Base-by-base conservation (phyloP, 1,140 invertebrate genomes). In the Ceratina japonica region DNA sequence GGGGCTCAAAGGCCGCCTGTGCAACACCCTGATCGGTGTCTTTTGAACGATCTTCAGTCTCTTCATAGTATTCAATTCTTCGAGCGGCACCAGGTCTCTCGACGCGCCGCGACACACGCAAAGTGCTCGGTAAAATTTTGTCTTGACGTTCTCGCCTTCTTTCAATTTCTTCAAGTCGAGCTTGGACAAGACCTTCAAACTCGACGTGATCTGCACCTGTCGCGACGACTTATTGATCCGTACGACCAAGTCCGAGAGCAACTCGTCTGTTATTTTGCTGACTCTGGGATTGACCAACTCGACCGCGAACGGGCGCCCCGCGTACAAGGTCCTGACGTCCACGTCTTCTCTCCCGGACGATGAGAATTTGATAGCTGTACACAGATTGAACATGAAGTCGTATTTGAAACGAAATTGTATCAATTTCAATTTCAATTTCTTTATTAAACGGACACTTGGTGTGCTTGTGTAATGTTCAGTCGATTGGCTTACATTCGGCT, bases 261-360 rank as follows among this genome's bases (percentile, higher is more conserved):
- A 90, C 1, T 93, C 88, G 3, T 75, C 73, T 0, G 90, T 93
- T 78, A 96, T 91, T 63, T 93, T 92, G 2, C 94, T 94, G 59
- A 91, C 87, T 81, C 91, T 93, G 18, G 96, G 95, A 92, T 97
- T 95, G 0, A 95, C 81, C 61, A 98, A 93, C 94, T 98, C 97
- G 18, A 98, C 90, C 4, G 95, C 96, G 92, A 98, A 98, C 0
- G 97, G 97, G 62, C 97, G 91, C 2, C 98, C 98, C 66, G 93
- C 93, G n/a, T 97, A 97, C 52, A 99, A 90, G 90, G 96, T 97
- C 63, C 97, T 91, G 0, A 99, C 97, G 93, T 99, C 98, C 0
- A 98, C 97, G 93, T 99, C 98, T 93, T 99, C 98, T 71, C 98
- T 93, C 0, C 98, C 98, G 75, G 98, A 98, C 7, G 98, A 95